Conservation (phyloP, 2,797 vertebrate genomes). For the Acipenser ruthenus region DNA sequence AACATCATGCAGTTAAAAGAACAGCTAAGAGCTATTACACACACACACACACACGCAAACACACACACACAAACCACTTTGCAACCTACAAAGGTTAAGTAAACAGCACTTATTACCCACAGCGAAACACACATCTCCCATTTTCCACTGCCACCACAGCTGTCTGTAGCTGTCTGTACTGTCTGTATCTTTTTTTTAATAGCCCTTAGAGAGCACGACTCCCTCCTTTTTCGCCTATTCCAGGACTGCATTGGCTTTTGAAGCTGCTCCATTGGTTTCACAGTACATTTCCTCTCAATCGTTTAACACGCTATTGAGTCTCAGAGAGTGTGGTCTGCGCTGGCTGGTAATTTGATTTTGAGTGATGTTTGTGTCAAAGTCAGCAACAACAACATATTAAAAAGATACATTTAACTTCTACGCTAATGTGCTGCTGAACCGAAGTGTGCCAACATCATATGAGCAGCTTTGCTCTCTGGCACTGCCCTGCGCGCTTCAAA, state of each 20-base stretch:
- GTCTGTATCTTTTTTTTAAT: too few species aligned
- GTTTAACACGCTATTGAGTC: slow-evolving; percentile 69
- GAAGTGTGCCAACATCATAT: background rate
- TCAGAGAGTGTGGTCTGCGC: slow-evolving; percentile 56
- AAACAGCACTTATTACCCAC: slow-evolving; percentile 30
- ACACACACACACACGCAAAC: too few species aligned
- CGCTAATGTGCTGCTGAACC: slow-evolving; percentile 29
- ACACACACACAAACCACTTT: background rate
- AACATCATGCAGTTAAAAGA: too few species aligned
- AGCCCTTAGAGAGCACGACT: slow-evolving; percentile 4
- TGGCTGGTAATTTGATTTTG: slow-evolving; percentile 73
- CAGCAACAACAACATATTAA: slow-evolving; percentile 48
- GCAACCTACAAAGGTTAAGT: slow-evolving; percentile 17
- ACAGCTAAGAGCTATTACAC: too few species aligned
- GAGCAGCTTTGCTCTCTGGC: too few species aligned
- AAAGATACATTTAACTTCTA: slow-evolving; percentile 26
- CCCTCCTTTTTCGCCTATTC: slow-evolving; percentile 48
- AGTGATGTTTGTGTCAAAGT: slow-evolving; percentile 72
- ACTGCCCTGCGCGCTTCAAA: too few species aligned
- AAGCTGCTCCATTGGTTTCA: slow-evolving; percentile 59
- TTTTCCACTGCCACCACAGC: slow-evolving; percentile 25
- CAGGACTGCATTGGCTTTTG: slow-evolving; percentile 61
- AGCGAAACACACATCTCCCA: slow-evolving; percentile 24
- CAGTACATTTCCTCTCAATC: slow-evolving; percentile 66
- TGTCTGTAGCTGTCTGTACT: too few species aligned